A percentile compares a stretch with the other conserved stretches of the same genome.
Evolutionary conservation across 2,888 invertebrate genomes (phyloP).

Genomic region (Meganola albula): DNA sequence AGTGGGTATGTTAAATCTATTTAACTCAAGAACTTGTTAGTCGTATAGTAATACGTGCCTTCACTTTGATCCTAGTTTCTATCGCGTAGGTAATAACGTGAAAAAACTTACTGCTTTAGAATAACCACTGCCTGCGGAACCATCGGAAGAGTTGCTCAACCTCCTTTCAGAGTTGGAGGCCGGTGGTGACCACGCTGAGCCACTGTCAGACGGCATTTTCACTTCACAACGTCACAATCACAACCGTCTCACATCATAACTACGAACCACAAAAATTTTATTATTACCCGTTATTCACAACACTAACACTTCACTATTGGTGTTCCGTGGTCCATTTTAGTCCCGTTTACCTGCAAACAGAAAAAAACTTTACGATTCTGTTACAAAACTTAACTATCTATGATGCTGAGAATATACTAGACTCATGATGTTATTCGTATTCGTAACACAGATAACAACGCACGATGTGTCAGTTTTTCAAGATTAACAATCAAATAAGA

Average conservation of each 20-base stretch:
- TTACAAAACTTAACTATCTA: conserved; percentile 18
- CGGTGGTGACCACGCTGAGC: conserved; percentile 70
- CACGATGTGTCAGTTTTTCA: conserved; percentile 6
- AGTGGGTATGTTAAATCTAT: too few species aligned
- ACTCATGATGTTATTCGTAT: conserved; percentile 15
- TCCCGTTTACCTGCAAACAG: conserved; percentile 54
- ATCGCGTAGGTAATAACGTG: too few species aligned
- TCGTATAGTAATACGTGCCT: too few species aligned
- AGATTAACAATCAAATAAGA: conserved; percentile 3
- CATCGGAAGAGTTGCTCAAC: conserved; percentile 73
- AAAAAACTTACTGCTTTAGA: conserved; percentile 67
- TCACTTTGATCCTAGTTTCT: too few species aligned
- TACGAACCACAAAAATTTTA: conserved; percentile 34
- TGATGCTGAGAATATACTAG: conserved; percentile 17
- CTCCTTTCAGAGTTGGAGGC: conserved; percentile 68
- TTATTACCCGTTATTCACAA: conserved; percentile 41
- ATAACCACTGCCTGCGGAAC: conserved; percentile 71
- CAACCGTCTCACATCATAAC: conserved; percentile 62
- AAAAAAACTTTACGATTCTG: conserved; percentile 26
- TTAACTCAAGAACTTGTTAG: too few species aligned
- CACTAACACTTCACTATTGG: conserved; percentile 61
- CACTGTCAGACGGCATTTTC: conserved; percentile 71
- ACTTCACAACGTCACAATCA: conserved; percentile 16
- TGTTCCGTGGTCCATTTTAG: conserved; percentile 50
- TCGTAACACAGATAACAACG: conserved; percentile 8